Evolutionary conservation across 30 jellyfish, hydroid and myxozoan species (phyloP), one percentile per base, ranked within the genome.

Genomic region (Chrysaora quinquecirrha): DNA sequence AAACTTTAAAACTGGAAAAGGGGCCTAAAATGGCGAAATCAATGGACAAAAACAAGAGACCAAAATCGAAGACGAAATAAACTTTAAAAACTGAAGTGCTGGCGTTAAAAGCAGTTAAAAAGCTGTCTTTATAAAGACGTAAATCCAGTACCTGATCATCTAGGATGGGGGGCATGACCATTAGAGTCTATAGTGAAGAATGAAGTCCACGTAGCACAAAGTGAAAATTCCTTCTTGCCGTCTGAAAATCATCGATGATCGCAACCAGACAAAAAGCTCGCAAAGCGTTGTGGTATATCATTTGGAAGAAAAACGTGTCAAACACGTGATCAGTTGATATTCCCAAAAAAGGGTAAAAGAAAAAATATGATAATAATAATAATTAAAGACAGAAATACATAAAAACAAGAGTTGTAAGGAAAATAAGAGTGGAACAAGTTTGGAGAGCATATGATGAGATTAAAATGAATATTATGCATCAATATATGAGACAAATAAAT

Each of bases 141-240:
- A 52, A 82, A 68, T 38, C 29, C 62, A 30, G 84, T 82, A 82
- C 92, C 92, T 82, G 92, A 60, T 25, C 60, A 80, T 70, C 85
- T 74, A 82, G 56, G 92, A 82, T 82, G 92, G 92, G 92, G 92
- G 92, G 92, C 92, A 82, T 82, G 67, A 85, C 92, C 85, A 80
- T 71, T 48, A 31, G 48, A 71, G 75, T 23, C 61, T 52, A 58
- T n/a, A n/a, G n/a, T n/a, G 69, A 46, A 82, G 92, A 74, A 70
- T 30, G 80, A 54, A 61, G 80, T 60, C 48, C 82, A 34, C 34
- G 85, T 52, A 47, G 84, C 74, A 52, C 29, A 20, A 52, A 52
- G 19, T 38, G 54, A 38, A 38, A 38, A 14, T 38, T 38, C 11
- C 64, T 30, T 64, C 89, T 64, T 47, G 83, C 73, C 43, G 80